Percentiles rank a stretch among this genome's conserved stretches.
Conservation (phyloP, 2,797 vertebrate species). For the Halcyon badia region DNA sequence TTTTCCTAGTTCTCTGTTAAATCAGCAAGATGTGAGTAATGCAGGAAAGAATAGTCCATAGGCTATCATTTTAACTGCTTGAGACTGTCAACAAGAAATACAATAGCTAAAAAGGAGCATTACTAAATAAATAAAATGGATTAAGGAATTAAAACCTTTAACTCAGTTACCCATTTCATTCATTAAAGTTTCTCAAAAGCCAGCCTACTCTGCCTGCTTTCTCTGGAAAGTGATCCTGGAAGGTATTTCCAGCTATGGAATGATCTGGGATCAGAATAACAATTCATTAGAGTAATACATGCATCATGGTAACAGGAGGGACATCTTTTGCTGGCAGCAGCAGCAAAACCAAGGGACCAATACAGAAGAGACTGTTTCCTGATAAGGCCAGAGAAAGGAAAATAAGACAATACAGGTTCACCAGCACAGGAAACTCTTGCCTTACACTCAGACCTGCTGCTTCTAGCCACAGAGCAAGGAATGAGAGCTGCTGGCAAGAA, state of each 20-base stretch:
- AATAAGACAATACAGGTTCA: neutral
- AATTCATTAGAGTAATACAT: neutral
- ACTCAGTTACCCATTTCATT: neutral
- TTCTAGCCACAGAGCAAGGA: neutral
- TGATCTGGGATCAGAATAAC: neutral
- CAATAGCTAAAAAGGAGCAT: neutral
- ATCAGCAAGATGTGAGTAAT: neutral
- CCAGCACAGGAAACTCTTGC: constrained; percentile 29
- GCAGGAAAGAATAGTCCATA: neutral
- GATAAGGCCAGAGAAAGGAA: neutral
- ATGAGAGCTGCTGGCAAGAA: neutral
- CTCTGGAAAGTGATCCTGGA: neutral
- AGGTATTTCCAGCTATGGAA: neutral
- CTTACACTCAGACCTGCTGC: neutral
- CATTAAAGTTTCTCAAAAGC: neutral
- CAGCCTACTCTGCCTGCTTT: neutral
- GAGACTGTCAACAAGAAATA: neutral
- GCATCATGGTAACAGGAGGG: neutral
- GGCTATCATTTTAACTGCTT: neutral
- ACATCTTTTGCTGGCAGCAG: neutral
- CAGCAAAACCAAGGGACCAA: neutral
- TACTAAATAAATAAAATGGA: neutral
- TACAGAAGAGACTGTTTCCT: constrained; percentile 11
- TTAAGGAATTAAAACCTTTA: neutral
- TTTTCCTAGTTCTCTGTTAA: neutral